Percentiles rank a stretch among this genome's conserved stretches.
phyloP scores from a whole-genome alignment of 2,797 vertebrate genomes.

The Sarcophilus harrisii region DNA sequence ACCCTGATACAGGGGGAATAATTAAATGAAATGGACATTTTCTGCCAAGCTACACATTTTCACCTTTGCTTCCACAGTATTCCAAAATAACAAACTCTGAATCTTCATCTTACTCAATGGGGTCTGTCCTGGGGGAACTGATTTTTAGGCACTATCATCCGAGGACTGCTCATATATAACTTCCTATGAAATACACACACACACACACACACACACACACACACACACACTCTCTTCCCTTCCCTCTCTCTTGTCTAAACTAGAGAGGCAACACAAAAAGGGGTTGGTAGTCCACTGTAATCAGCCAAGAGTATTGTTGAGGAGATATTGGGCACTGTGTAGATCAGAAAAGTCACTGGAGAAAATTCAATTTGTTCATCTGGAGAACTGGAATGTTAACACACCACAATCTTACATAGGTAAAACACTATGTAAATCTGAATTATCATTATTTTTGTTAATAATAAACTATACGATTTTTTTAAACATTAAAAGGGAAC shows the following conservation, averaged over 20 bases:
- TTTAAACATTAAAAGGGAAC: background rate
- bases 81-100: background rate
- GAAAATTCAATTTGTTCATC: background rate
- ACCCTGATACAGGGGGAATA: background rate
- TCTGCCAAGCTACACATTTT: background rate
- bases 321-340: background rate
- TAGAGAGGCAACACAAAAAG: background rate
- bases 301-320: background rate
- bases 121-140: background rate
- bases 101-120: background rate
- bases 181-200: constrained; percentile 15
- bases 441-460: background rate
- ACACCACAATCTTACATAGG: background rate
- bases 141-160: constrained; percentile 12
- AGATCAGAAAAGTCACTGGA: background rate
- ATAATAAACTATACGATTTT: background rate
- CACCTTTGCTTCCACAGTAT: background rate
- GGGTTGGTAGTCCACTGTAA: background rate
- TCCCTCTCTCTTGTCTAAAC: background rate
- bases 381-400: background rate
- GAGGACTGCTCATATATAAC: background rate
- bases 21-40: background rate
- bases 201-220: too few species aligned
- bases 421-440: background rate
- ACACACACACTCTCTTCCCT: too few species aligned